Conservation (phyloP, 2,797 vertebrate genomes). For the Enteromius fasciolatus region DNA sequence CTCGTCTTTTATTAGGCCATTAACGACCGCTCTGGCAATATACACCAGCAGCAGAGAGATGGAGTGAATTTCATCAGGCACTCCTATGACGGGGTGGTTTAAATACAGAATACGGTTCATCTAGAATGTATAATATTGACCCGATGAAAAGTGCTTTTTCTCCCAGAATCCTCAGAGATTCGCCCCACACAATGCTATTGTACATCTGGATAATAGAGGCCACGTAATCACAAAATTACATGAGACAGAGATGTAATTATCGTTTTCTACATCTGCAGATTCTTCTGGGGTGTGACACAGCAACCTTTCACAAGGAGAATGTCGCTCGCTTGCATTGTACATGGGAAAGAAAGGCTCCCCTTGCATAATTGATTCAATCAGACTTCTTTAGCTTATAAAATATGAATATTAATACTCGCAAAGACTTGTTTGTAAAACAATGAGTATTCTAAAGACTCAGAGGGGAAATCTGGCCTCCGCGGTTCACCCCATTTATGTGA, state of each 20-base stretch:
- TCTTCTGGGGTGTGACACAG: conserved; percentile 83
- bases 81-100: conserved; percentile 61
- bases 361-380: conserved; percentile 58
- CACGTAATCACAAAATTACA: conserved; percentile 85
- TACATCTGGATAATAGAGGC: conserved; percentile 78
- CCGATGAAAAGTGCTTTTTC: conserved; percentile 83
- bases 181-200: conserved; percentile 74
- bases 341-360: conserved; percentile 62
- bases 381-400: conserved; percentile 71
- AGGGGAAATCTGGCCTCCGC: conserved; percentile 70
- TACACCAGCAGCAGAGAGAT: conserved; percentile 68
- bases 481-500: conserved; percentile 67
- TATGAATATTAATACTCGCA: conserved; percentile 82
- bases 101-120: conserved; percentile 78
- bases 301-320: conserved; percentile 78
- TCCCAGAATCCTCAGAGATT: conserved; percentile 79
- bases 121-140: conserved; percentile 82
- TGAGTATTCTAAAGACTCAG: conserved; percentile 61
- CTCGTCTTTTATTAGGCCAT: conserved; percentile 66
- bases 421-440: conserved; percentile 74
- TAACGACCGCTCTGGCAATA: conserved; percentile 64
- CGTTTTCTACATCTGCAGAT: conserved; percentile 81
- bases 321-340: conserved; percentile 73
- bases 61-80: conserved; percentile 78
- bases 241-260: conserved; percentile 88